Evolutionary conservation across 2,113 vertebrate genomes (phyloP), one percentile per base, ranked within the genome.

Genomic region (Rhinolophus ferrumequinum): DNA sequence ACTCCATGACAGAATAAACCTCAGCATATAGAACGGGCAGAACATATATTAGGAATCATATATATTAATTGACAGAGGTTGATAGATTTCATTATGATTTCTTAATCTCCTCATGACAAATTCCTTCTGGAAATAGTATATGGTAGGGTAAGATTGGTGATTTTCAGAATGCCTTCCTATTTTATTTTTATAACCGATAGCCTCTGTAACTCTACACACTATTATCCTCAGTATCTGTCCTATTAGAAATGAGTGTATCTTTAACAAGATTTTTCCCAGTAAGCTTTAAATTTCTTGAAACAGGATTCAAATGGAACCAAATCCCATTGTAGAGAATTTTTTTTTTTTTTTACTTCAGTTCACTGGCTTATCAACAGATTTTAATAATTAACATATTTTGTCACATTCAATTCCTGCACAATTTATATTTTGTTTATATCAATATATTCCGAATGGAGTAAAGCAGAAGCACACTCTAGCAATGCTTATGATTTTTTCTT

Each of bases 91-190:
- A 21, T 70, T 38, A 76, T 66, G 10, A 5, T 35, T 86, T 92
- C 35, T 67, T 89, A 73, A 87, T 75, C 16, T 83, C 67, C 28
- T 81, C 41, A 50, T n/a, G 6, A 10, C 3, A 91, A 54, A 95
- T 91, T 86, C 56, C 38, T 83, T 67, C 66, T 41, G 9, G 44
- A 76, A 93, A 94, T 16, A 69, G n/a, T 33, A 80, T 66, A 72
- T 8, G 0, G 15, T 84, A 28, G 2, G 7, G 35, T 38, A 67
- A 96, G 73, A 80, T 7, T n/a, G 56, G 10, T 13, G 3, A 30
- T 60, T 95, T 95, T 75, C n/a, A 90, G 19, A 88, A 93, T 85
- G 11, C 8, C 52, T 93, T 92, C 19, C 18, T 76, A 35, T 86
- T 94, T 87, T 72, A 1, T 50, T 84, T 76, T 86, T 83, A 83